Percentiles rank a stretch among this genome's conserved stretches.
Evolutionary conservation across 2,113 vertebrate genomes (phyloP).

Genomic region (Oceanites oceanicus): DNA sequence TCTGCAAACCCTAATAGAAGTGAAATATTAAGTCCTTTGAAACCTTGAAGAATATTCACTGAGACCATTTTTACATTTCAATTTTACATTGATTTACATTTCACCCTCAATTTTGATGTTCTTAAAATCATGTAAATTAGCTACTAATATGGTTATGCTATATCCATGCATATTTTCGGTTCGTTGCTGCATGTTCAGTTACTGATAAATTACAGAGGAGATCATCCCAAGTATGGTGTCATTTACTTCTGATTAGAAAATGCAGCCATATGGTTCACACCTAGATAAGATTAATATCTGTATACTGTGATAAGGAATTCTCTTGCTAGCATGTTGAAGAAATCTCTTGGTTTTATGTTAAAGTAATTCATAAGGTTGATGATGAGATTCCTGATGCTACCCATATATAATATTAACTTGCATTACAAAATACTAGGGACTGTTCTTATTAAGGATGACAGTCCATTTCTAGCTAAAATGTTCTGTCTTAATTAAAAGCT

Average conservation of each 20-base stretch:
- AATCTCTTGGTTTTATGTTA: neutral
- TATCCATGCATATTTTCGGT: neutral
- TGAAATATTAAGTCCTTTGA: neutral
- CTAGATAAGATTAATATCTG: neutral
- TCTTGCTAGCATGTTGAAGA: neutral
- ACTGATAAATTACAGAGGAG: neutral
- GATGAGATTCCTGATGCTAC: neutral
- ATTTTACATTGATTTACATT: neutral
- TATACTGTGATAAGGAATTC: neutral
- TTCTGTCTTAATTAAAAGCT: slow-evolving; percentile 49
- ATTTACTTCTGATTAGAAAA: slow-evolving; percentile 17
- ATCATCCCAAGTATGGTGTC: slow-evolving; percentile 2
- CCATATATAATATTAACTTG: neutral
- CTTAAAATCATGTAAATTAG: neutral
- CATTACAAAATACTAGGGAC: neutral
- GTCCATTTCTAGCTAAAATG: neutral
- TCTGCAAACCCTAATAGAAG: neutral
- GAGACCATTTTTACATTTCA: neutral
- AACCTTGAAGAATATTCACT: neutral
- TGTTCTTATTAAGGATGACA: slow-evolving; percentile 1
- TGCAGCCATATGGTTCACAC: neutral
- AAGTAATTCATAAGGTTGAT: slow-evolving; percentile 8
- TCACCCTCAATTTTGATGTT: neutral
- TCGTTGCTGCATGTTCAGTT: neutral
- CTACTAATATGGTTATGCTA: neutral